Conservation (phyloP, 1,140 invertebrate species). For the Harlomillsia oculata region DNA sequence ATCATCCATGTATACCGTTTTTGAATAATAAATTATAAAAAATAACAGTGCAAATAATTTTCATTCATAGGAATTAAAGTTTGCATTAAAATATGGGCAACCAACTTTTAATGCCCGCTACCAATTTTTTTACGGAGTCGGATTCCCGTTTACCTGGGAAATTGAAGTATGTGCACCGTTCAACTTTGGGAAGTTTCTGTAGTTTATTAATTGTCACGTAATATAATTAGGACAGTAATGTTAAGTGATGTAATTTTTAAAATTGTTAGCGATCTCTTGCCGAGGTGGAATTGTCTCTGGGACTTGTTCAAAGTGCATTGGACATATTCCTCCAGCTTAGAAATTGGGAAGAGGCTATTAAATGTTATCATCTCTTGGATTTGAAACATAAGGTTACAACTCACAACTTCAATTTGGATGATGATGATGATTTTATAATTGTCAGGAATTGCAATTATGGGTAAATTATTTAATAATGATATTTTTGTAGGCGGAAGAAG, state of each 20-base stretch:
- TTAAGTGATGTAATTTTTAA: slow-evolving; percentile 45
- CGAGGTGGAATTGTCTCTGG: slow-evolving; percentile 48
- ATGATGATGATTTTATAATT: too few relatives aligned
- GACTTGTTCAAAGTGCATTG: slow-evolving; percentile 71
- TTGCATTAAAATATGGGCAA: too few relatives aligned
- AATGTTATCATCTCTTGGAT: slow-evolving; percentile 74
- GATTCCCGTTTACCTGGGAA: not conserved
- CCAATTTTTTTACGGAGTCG: not conserved
- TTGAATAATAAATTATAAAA: too few relatives aligned
- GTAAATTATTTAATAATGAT: slow-evolving; percentile 33
- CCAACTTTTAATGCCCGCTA: too few relatives aligned
- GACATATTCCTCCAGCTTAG: slow-evolving; percentile 70
- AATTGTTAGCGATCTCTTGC: slow-evolving; percentile 19
- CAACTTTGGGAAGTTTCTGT: slow-evolving; percentile 37
- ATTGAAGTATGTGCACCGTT: slow-evolving; percentile 9
- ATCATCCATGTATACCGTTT: too few relatives aligned
- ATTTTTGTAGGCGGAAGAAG: slow-evolving; percentile 61
- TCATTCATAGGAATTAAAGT: too few relatives aligned
- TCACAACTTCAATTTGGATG: not conserved
- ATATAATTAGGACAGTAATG: not conserved
- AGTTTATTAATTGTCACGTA: slow-evolving; percentile 56
- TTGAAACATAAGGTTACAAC: slow-evolving; percentile 63
- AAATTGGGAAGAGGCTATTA: slow-evolving; percentile 87
- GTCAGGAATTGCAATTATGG: too few relatives aligned
- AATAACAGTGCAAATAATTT: too few relatives aligned